phyloP scores from a whole-genome alignment of 1,140 invertebrate species.

The Telenomus remus region DNA sequence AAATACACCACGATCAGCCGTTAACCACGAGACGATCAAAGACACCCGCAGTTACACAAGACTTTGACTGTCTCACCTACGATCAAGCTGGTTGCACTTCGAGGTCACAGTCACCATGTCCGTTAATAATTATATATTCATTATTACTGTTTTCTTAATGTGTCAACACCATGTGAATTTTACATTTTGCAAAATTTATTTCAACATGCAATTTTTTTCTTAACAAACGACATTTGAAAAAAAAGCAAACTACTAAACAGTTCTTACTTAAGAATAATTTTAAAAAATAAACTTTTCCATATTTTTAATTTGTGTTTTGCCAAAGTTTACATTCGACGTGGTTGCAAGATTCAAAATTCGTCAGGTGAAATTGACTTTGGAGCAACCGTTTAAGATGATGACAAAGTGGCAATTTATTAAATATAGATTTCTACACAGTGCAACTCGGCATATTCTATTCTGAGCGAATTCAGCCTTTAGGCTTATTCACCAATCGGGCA shows the following conservation, averaged over 20 bases:
- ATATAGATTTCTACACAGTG: constrained; percentile 16
- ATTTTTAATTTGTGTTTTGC: no score
- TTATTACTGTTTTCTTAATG: no score
- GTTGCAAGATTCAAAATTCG: no score
- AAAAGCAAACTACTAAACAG: no score
- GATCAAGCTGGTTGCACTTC: constrained; percentile 1
- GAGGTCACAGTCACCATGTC: constrained; percentile 23
- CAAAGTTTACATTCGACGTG: no score
- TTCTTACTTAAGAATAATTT: no score
- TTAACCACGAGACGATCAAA: constrained; percentile 29
- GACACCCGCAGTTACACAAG: constrained; percentile 9
- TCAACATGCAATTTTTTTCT: neutral
- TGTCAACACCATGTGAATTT: no score
- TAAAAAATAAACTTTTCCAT: no score
- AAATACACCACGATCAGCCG: constrained; percentile 13
- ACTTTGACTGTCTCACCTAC: constrained; percentile 14
- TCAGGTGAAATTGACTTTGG: neutral
- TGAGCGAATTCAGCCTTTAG: constrained; percentile 17
- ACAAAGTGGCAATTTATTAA: constrained; percentile 28
- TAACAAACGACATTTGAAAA: no score
- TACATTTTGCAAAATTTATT: neutral
- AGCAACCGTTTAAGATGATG: constrained; percentile 17
- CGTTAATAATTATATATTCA: no score
- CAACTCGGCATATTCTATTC: constrained; percentile 29
- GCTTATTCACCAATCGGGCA: constrained; percentile 16